Base-by-base conservation (phyloP, 2,888 invertebrate genomes). In the Abrostola triplasia region DNA sequence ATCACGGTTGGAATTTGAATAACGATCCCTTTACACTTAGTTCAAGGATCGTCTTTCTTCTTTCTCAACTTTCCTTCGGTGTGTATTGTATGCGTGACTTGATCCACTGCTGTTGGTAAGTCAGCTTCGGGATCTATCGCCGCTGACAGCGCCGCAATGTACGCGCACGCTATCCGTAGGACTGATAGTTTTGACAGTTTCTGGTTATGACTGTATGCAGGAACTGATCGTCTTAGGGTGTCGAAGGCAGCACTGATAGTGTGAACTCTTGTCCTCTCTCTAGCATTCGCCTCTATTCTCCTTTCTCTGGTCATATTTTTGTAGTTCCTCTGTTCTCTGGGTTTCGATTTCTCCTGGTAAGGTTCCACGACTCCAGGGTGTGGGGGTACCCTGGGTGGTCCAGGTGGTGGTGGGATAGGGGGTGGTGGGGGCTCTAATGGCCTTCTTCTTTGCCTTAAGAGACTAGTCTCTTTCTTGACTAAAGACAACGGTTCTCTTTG, bases 241-340 rank as follows among this genome's bases (percentile, higher is more conserved):
- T 99, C 99, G 87, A 99, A 99, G 0, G 99, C 99, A 0, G 98
- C 98, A 84, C 98, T 98, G 76, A 99, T 99, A 0, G 99, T 99
- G 89, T 99, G 99, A 0, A 99, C 99, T 57, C 99, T 95, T 6
- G 98, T 98, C 65, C 99, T 93, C 87, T 99, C 99, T 6, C 99
- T 95, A 0, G 99, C 99, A 86, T 99, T 99, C 0, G 99, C 99
- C 88, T 99, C 99, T 84, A 99, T 98, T 73, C 99, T 95, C 76
- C 99, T 94, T 87, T 98, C 98, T 24, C 98, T 95, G 0, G 98
- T 99, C 98, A 99, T 98, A 88, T 98, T 99, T 87, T 99, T 99
- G 91, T 99, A 99, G 88, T 98, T 98, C 73, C 98, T 95, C 84
- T 98, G 97, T 72, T 97, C 96, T 59, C 96, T 94, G 0, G 92